These are phyloP conservation scores for Philaenus spumarius DNA, from an alignment of 1,140 invertebrate genomes.

Conservation along the genomic window DNA sequence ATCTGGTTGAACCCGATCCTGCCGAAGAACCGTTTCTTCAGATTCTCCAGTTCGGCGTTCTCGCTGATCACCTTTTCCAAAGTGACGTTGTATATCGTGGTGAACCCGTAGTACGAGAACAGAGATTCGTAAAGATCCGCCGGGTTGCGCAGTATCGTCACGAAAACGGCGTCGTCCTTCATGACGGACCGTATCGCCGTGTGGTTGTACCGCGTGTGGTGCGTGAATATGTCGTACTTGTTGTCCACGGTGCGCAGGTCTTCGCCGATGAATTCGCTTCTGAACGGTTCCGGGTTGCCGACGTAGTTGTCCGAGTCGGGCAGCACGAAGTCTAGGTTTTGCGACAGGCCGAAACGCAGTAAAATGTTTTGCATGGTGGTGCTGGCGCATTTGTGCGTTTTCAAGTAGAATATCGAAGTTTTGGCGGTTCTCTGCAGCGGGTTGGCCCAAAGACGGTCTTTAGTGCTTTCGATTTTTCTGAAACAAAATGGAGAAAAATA, in stretches of 20 bases:
- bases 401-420: constrained; percentile 38
- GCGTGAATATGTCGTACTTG: constrained; percentile 31
- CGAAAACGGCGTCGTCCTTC: constrained; percentile 33
- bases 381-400: constrained; percentile 46
- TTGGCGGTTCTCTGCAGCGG: neutral
- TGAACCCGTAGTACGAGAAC: constrained; percentile 33
- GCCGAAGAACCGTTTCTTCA: neutral
- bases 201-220: constrained; percentile 35
- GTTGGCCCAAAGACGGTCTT: too few relatives aligned
- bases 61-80: constrained; percentile 1
- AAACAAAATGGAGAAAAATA: too few relatives aligned
- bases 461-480: too few relatives aligned
- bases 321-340: constrained; percentile 40
- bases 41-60: neutral
- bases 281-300: constrained; percentile 30
- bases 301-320: constrained; percentile 38
- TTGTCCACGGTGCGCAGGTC: constrained; percentile 1
- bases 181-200: constrained; percentile 33
- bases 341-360: constrained; percentile 38
- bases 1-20: constrained; percentile 39
- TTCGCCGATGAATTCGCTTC: constrained; percentile 19
- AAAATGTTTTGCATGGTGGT: constrained; percentile 45
- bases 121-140: constrained; percentile 37
- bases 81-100: constrained; percentile 12
- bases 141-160: constrained; percentile 40